Evolutionary conservation across 2,113 vertebrate species (phyloP).

Genomic region (Tychaedon coryphoeus): DNA sequence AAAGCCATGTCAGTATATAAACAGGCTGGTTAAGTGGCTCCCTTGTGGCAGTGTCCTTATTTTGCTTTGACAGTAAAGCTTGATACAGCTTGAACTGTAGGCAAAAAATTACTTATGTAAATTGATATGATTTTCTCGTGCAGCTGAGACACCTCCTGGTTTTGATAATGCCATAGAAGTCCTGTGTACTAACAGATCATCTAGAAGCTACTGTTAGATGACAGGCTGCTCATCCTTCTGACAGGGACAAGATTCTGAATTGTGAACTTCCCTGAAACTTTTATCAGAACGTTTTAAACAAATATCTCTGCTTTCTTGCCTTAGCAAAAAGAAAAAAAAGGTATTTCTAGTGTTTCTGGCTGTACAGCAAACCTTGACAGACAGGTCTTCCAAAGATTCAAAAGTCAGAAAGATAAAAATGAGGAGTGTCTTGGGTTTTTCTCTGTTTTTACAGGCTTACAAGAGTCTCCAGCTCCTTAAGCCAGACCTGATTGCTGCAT

Average conservation of each 20-base stretch:
- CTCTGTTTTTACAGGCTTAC: neutral
- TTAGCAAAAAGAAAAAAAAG: neutral
- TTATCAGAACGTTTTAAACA: neutral
- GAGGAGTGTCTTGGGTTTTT: neutral
- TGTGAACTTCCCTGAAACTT: neutral
- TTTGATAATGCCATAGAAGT: neutral
- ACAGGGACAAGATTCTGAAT: neutral
- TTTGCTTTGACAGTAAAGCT: constrained; percentile 13
- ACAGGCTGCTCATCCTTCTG: neutral
- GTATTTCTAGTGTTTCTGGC: neutral
- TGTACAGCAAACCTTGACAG: neutral
- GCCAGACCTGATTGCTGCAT: neutral
- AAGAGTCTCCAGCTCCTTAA: neutral
- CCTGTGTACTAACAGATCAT: neutral
- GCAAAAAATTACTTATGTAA: neutral
- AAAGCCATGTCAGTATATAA: neutral
- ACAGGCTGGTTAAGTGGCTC: neutral
- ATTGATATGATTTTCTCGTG: neutral
- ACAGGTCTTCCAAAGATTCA: neutral
- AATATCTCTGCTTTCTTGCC: neutral
- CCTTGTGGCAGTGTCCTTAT: neutral
- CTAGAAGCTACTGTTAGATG: neutral
- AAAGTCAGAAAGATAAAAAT: neutral
- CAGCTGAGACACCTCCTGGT: neutral
- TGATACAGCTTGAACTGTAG: neutral